Percentiles rank a stretch among this genome's conserved stretches.
These are phyloP conservation scores for Petrocephalus schoutedeni DNA, from an alignment of 2,797 vertebrate genomes.

Conservation along the genomic window DNA sequence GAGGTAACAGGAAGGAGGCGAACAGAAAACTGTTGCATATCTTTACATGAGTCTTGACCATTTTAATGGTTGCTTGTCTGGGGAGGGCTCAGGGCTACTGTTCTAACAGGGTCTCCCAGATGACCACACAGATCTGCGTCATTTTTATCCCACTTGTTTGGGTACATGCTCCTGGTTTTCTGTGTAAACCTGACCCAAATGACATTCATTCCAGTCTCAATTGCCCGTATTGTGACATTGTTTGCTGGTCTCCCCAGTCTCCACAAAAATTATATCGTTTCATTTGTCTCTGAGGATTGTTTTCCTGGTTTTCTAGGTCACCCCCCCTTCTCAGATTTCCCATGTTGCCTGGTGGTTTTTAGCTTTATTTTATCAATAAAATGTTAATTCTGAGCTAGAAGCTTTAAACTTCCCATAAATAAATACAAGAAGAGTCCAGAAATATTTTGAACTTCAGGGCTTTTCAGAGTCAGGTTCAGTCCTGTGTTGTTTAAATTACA, in stretches of 20 bases:
- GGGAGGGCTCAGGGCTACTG: neutral
- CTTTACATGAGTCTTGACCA: neutral
- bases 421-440: neutral
- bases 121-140: neutral
- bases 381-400: neutral
- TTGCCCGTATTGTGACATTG: neutral
- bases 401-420: neutral
- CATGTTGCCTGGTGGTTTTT: neutral
- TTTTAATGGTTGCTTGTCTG: neutral
- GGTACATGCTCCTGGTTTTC: neutral
- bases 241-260: neutral
- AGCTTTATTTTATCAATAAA: neutral
- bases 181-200: neutral
- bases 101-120: neutral
- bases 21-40: neutral
- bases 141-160: neutral
- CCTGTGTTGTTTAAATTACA: neutral
- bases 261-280: neutral
- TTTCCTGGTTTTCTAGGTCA: neutral
- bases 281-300: neutral
- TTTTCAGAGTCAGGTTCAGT: neutral
- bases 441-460: neutral
- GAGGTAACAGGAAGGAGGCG: neutral
- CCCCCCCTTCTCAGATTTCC: neutral
- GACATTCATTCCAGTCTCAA: neutral